Conservation (phyloP, 2,797 vertebrate genomes). For the Lacerta agilis region DNA sequence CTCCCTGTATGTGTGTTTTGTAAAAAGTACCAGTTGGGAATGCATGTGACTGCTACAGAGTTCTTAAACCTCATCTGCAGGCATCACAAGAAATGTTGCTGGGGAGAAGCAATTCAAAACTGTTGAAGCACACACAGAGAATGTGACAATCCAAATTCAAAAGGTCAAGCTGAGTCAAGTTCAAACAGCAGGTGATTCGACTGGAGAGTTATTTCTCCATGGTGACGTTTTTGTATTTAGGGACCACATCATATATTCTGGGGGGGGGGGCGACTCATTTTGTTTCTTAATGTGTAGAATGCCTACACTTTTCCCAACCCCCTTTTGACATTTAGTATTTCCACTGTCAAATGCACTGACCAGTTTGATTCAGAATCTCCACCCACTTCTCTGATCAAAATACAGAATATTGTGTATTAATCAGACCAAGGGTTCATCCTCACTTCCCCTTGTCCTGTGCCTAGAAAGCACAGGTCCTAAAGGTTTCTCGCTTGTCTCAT, state of each 20-base stretch:
- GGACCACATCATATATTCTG: neutral
- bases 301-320: neutral
- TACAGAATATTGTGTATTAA: no score
- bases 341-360: neutral
- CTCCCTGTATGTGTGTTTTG: neutral
- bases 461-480: no score
- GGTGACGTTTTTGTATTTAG: neutral
- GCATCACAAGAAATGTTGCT: constrained; percentile 7
- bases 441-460: no score
- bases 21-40: neutral
- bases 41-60: neutral
- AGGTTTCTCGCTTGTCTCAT: no score
- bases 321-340: neutral
- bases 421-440: no score
- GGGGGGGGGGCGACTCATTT: fast-evolving
- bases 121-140: constrained; percentile 9
- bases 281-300: neutral
- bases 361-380: fast-evolving
- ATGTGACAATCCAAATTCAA: constrained; percentile 20
- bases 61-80: neutral
- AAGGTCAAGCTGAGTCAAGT: neutral
- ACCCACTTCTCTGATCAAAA: neutral
- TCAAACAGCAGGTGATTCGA: constrained; percentile 24
- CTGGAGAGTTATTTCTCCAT: neutral
- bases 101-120: neutral